Evolutionary conservation across 2,797 vertebrate genomes (phyloP).

Genomic region (Tiaroga cobitis): DNA sequence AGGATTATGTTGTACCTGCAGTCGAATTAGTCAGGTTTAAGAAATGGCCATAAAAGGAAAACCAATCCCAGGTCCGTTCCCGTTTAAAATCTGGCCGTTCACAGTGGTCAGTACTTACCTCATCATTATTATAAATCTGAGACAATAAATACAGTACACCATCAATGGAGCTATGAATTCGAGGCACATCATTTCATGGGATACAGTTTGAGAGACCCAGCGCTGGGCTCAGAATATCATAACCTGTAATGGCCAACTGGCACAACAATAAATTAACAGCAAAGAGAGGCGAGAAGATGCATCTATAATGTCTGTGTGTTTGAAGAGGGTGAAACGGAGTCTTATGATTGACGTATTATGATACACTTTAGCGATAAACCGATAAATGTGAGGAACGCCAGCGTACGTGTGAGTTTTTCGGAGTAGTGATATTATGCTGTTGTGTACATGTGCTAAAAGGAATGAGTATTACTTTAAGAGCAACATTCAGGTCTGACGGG

Average conservation of each 20-base stretch:
- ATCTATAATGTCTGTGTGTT: not conserved
- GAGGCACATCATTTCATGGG: conserved; percentile 54
- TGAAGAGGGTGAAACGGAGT: not conserved
- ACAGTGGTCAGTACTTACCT: conserved; percentile 53
- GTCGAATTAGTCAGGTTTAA: not conserved
- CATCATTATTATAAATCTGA: conserved; percentile 17
- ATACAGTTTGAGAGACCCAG: conserved; percentile 40
- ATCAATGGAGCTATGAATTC: conserved; percentile 34
- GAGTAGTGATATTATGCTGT: conserved; percentile 39
- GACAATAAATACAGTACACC: conserved; percentile 40
- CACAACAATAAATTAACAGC: conserved; percentile 39
- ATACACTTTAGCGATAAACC: conserved; percentile 9
- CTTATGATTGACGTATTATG: not conserved
- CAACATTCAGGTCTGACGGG: conserved; percentile 87
- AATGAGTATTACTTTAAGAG: conserved; percentile 67
- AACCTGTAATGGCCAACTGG: not conserved
- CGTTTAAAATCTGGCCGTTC: conserved; percentile 38
- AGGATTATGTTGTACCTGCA: conserved; percentile 30
- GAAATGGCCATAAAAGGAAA: conserved; percentile 7
- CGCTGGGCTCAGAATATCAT: conserved; percentile 28
- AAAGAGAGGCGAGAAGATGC: conserved; percentile 25
- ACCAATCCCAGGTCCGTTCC: not conserved
- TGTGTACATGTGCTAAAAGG: conserved; percentile 61
- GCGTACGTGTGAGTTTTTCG: conserved; percentile 14
- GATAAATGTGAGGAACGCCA: conserved; percentile 22